Evolutionary conservation across 2,888 invertebrate genomes (phyloP), one percentile per base, ranked within the genome.

Genomic region (Melanostoma mellinum): DNA sequence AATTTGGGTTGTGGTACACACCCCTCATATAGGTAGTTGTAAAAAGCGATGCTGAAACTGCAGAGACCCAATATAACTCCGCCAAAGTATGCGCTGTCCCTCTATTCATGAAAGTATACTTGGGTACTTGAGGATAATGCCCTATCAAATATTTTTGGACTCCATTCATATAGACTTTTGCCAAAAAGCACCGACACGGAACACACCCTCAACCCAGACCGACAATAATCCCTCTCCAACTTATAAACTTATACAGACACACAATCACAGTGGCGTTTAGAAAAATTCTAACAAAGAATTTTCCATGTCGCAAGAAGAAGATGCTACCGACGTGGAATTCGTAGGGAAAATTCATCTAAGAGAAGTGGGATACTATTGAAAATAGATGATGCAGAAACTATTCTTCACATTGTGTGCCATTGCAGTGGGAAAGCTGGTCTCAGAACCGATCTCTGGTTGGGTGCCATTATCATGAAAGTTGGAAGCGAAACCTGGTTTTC

Each of bases 81-180:
- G 6, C 40, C 63, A 50, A 32, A 50, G 4, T 44, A 35, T 46
- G 30, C 10, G 20, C 33, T 38, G 56, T 61, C 52, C 52, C 36
- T 74, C 40, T 53, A 53, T 74, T 61, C 65, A 68, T 50, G n/a
- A 52, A 38, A 69, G 36, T 40, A 67, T 44, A 56, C 46, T 60
- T 71, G 52, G 63, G 77, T 78, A 78, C 82, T 73, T 73, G 78
- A 82, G 82, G 82, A 82, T 82, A 82, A 82, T 82, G 78, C 78
- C 78, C 82, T 82, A 82, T 82, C 82, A 78, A 82, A 78, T 32
- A 82, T 78, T 82, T 82, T 82, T 82, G 82, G 82, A 82, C 82
- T 82, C 82, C 73, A 78, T 82, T 82, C 82, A 69, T 48, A 82
- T 77, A 73, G 73, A 61, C 73, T 58, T 73, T 73, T 82, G 82